These are phyloP conservation scores for Ctenomys sociabilis DNA, from an alignment of 2,113 vertebrate genomes.

Conservation along the genomic window DNA sequence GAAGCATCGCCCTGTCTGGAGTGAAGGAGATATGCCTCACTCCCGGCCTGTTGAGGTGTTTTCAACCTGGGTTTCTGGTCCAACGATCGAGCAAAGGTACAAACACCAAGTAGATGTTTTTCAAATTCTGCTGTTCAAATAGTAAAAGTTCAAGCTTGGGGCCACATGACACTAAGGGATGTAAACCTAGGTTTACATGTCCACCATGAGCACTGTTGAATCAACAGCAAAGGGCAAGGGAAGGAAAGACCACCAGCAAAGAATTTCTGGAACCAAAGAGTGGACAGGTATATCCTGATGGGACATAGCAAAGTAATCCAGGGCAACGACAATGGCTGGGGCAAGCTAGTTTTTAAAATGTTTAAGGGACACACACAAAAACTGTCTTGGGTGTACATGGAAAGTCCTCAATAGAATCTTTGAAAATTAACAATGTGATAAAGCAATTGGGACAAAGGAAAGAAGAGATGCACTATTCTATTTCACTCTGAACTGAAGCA, in stretches of 20 bases:
- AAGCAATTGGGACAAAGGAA: neutral
- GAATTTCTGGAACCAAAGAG: neutral
- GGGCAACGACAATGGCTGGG: neutral
- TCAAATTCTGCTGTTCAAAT: neutral
- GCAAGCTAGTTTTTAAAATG: neutral
- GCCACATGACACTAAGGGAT: neutral
- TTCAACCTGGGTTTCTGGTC: neutral
- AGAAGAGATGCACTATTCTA: neutral
- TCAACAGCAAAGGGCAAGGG: neutral
- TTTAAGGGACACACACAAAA: neutral
- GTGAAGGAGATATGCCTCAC: neutral
- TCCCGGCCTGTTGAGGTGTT: neutral
- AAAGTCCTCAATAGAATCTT: neutral
- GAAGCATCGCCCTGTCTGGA: neutral
- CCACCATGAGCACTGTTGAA: neutral
- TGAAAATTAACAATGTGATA: neutral
- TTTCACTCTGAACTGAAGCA: neutral
- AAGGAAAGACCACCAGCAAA: neutral
- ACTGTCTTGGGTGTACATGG: neutral
- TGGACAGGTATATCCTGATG: neutral
- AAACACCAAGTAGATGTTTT: neutral
- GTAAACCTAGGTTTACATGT: too few species aligned
- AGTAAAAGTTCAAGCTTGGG: neutral
- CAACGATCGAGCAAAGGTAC: neutral
- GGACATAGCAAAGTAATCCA: neutral